Percentiles rank a stretch among this genome's conserved stretches.
Evolutionary conservation across 2,888 invertebrate species (phyloP).

Genomic region (Bembecia ichneumoniformis): DNA sequence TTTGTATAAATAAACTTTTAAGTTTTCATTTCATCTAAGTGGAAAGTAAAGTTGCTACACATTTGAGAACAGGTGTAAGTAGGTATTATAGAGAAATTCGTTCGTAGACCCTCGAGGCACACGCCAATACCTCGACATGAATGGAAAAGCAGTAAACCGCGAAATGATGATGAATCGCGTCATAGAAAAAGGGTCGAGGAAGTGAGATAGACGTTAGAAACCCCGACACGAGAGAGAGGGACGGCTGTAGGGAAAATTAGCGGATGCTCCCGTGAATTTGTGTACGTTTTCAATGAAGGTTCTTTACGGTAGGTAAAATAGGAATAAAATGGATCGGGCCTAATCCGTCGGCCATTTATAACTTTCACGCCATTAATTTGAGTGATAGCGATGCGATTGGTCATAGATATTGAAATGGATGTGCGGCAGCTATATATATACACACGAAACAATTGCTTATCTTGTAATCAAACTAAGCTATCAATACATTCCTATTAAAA

Average conservation of each 20-base stretch:
- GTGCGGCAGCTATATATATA: conserved; percentile 25
- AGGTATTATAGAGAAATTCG: not conserved
- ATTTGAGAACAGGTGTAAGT: not conserved
- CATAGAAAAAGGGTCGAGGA: conserved; percentile 48
- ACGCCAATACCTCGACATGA: conserved; percentile 27
- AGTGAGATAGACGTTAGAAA: conserved; percentile 32
- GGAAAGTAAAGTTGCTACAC: no score
- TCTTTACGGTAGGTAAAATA: conserved; percentile 71
- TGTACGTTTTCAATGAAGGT: conserved; percentile 71
- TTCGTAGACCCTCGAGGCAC: not conserved
- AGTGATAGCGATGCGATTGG: conserved; percentile 64
- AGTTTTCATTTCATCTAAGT: no score
- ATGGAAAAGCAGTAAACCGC: conserved; percentile 69
- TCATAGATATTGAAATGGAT: conserved; percentile 45
- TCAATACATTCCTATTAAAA: not conserved
- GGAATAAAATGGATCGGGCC: conserved; percentile 67
- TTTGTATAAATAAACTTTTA: no score
- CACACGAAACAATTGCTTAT: conserved; percentile 1
- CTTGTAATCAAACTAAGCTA: not conserved
- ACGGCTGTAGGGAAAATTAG: conserved; percentile 54
- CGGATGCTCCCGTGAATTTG: conserved; percentile 67
- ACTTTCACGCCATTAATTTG: conserved; percentile 72
- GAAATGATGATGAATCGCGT: conserved; percentile 71
- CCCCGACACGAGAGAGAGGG: conserved; percentile 30
- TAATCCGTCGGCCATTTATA: conserved; percentile 70